Evolutionary conservation across 2,888 invertebrate species (phyloP).

Genomic region (Germaria angustata): DNA sequence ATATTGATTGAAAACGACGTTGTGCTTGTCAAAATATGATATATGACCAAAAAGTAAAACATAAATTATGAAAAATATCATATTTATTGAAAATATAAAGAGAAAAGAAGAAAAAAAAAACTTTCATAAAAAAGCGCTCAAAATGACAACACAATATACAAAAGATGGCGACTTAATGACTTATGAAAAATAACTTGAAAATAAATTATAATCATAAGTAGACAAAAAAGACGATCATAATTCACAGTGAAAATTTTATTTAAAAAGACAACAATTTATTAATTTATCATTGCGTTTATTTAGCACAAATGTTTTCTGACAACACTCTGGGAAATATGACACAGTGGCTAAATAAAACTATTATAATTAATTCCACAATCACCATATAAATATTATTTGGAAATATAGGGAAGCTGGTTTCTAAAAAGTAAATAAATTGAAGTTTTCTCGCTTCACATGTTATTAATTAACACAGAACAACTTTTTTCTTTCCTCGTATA

Average conservation of each 20-base stretch:
- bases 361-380: too few species aligned
- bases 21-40: conserved; percentile 76
- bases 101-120: conserved; percentile 35
- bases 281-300: conserved; percentile 74
- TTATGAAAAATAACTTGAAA: conserved; percentile 68
- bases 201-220: conserved; percentile 62
- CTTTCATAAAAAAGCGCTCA: conserved; percentile 34
- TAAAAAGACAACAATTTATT: conserved; percentile 68
- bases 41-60: conserved; percentile 68
- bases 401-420: background rate
- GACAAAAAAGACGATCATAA: conserved; percentile 55
- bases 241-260: conserved; percentile 41
- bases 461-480: too few species aligned
- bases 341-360: too few species aligned
- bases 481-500: too few species aligned
- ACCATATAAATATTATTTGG: too few species aligned
- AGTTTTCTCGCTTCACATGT: too few species aligned
- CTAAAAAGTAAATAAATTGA: conserved; percentile 43
- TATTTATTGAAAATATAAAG: conserved; percentile 40
- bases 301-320: conserved; percentile 68
- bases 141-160: conserved; percentile 60
- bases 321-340: conserved; percentile 46
- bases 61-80: conserved; percentile 62
- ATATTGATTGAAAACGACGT: conserved; percentile 77
- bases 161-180: conserved; percentile 68